A percentile compares a stretch with the other conserved stretches of the same genome.
Evolutionary conservation across 1,140 invertebrate genomes (phyloP).

Genomic region (Heliconius hermathena): DNA sequence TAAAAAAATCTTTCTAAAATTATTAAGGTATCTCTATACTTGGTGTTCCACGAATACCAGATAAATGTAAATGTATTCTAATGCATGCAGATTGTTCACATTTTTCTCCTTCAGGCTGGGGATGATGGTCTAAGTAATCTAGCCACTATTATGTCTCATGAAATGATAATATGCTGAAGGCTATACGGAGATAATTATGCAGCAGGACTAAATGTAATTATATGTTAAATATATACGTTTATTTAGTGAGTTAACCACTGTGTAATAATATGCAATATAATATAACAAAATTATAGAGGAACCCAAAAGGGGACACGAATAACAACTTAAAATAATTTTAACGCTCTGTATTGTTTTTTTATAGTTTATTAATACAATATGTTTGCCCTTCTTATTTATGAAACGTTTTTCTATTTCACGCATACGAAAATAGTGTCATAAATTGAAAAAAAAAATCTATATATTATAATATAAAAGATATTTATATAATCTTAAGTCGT

Average conservation of each 20-base stretch:
- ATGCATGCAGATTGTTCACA: slow-evolving; percentile 10
- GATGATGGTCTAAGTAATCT: neutral
- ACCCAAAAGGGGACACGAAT: too few species aligned
- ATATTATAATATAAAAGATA: too few species aligned
- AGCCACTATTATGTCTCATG: neutral
- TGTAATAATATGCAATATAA: neutral
- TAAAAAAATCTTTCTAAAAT: neutral
- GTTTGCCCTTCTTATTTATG: too few species aligned
- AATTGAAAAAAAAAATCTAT: too few species aligned
- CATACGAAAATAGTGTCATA: too few species aligned
- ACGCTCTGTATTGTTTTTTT: too few species aligned
- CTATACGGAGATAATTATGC: neutral
- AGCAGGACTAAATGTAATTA: neutral
- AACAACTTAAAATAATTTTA: too few species aligned
- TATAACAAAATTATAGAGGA: neutral
- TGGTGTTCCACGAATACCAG: neutral
- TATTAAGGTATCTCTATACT: neutral
- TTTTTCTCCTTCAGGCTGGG: slow-evolving; percentile 5
- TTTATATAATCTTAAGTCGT: too few species aligned
- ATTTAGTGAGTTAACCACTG: neutral
- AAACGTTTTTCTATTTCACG: too few species aligned
- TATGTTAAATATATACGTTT: neutral
- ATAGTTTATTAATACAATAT: too few species aligned
- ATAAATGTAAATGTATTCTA: slow-evolving; percentile 5
- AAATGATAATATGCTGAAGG: neutral